Base-by-base conservation (phyloP, 2,797 vertebrate species). In the Girardinus metallicus region DNA sequence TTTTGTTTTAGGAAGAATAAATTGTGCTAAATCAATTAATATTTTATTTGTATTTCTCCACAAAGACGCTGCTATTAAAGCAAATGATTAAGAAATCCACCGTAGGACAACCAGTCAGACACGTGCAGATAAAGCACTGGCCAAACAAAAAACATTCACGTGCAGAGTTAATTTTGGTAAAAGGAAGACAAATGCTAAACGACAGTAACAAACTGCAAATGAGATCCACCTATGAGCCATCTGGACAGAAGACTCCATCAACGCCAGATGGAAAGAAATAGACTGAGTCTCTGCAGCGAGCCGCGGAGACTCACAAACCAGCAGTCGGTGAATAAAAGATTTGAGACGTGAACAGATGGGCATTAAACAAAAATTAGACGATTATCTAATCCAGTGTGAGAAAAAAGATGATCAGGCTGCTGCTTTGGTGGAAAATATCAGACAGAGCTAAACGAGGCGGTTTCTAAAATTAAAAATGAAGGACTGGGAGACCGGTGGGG, bases 211-310 rank as follows among this genome's bases (percentile, higher is more conserved):
- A 55, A 86, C 84, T 88, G 80, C 68, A 46, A 87, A 89, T 86
- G 68, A 83, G 84, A 86, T 91, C 86, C 87, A 84, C 88, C 88
- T 87, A 55, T 80, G 23, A 55, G 77, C 91, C 86, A 91, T 89
- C 87, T 91, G 89, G 88, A 86, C 66, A 18, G 34, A 71, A 79
- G 75, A 75, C 2, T 49, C 75, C 31, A 75, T 83, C 70, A 62
- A 23, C 1, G 29, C 77, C 86, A 91, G 85, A 90, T 80, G 83
- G 84, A 84, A 21, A 73, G 80, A 78, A 82, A 79, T 26, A 9
- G 77, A 87, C 86, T 53, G 77, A 79, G 79, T 74, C 31, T 10
- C 62, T 0, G 60, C 72, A 78, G 76, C 1, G 26, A 82, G 76
- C 46, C 77, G 74, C 41, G 53, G 7, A 78, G 44, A 78, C 49